Base-by-base conservation (phyloP, 1,140 invertebrate species). In the Drosophila sucinea region DNA sequence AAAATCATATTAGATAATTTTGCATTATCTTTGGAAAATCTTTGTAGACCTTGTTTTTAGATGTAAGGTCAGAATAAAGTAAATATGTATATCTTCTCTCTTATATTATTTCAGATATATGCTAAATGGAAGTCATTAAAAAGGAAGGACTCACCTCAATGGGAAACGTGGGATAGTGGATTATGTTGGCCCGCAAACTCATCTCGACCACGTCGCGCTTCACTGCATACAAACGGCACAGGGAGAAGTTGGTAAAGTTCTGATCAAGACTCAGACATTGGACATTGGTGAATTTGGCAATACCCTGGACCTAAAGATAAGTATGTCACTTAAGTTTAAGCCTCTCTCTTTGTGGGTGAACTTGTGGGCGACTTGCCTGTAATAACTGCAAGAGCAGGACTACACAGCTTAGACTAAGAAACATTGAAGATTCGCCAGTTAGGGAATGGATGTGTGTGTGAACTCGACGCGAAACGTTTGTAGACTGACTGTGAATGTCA, bases 261-360 rank as follows among this genome's bases (percentile, higher is more conserved):
- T 44, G 10, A 57, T 90, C 79, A 32, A 64, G 32, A 56, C 54
- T 73, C 1, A 71, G 5, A n/a, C 86, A 90, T 58, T 90, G 60
- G 8, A 90, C 57, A 57, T 90, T 90, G 5, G 87, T 90, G 8
- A 90, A 90, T 67, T 90, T 90, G 27, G 89, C 77, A 38, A 90
- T 47, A 11, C 64, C 68, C 11, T 65, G 57, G 23, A 79, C 65
- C 82, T 86, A 40, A 54, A 17, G 27, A 54, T 8, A 23, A n/a
- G 54, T 8, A 32, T 23, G 38, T 1, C 5, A 57, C 63, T 41
- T 4, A 60, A 33, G 4, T 0, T 7, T 3, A 64, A 4, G 4
- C 7, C 7, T 32, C 38, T 32, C 38, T 1, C 7, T 7, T 5
- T 4, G 5, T 23, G 2, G 8, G 1, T 25, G 17, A 8, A 51